These are phyloP conservation scores for Stenotaenia linearis DNA, from an alignment of 2,888 invertebrate species.

Conservation along the genomic window DNA sequence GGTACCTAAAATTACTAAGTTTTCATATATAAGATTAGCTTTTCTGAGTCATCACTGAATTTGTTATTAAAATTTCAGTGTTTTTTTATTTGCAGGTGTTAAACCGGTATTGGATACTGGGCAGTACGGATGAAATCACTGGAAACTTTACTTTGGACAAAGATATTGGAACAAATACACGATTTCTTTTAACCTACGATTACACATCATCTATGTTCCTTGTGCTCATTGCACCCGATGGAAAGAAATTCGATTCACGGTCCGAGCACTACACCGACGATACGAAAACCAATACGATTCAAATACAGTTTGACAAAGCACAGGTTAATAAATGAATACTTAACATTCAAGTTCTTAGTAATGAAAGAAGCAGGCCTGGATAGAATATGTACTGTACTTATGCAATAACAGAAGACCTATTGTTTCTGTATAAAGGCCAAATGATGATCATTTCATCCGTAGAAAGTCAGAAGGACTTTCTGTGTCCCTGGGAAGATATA, in stretches of 20 bases:
- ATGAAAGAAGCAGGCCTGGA: too few species aligned
- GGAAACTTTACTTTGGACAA: constrained; percentile 35
- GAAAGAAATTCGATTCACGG: constrained; percentile 35
- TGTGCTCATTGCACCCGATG: constrained; percentile 37
- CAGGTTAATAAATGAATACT: background rate
- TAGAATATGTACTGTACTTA: too few species aligned
- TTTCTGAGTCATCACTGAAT: too few species aligned
- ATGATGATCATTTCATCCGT: too few species aligned
- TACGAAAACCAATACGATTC: constrained; percentile 36
- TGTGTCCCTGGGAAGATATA: too few species aligned
- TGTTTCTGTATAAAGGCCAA: too few species aligned
- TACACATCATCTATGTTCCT: constrained; percentile 27
- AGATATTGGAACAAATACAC: constrained; percentile 38
- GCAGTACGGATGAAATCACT: constrained; percentile 6
- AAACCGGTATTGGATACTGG: constrained; percentile 28
- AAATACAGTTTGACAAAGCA: constrained; percentile 37
- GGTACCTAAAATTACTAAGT: too few species aligned
- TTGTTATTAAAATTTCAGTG: too few species aligned
- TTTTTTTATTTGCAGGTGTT: constrained; percentile 33
- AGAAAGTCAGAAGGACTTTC: too few species aligned
- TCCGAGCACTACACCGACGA: constrained; percentile 36
- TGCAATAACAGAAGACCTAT: too few species aligned
- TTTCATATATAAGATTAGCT: too few species aligned
- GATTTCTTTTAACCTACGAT: constrained; percentile 36
- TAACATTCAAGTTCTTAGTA: background rate